phyloP scores from a whole-genome alignment of 35 echinoderm and acorn worm genomes.

The Patiria miniata region DNA sequence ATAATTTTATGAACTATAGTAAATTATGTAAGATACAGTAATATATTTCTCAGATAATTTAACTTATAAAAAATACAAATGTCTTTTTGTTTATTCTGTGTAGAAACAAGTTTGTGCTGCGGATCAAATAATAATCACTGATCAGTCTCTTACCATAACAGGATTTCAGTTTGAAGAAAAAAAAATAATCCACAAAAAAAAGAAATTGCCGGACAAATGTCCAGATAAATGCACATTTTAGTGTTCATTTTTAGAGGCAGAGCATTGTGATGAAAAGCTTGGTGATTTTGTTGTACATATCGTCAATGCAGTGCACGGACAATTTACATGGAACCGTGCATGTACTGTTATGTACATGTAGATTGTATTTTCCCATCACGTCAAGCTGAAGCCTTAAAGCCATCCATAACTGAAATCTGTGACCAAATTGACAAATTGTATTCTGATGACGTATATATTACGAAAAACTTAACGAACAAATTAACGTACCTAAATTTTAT shows the following conservation, averaged over 20 bases:
- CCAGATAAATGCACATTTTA: neutral
- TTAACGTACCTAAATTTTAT: neutral
- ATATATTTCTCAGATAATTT: constrained; percentile 33
- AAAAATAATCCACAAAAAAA: neutral
- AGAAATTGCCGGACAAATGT: neutral
- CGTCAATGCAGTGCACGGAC: no score
- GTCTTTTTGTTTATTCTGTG: constrained; percentile 19
- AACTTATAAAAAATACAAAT: constrained; percentile 15
- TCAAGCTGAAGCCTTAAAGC: no score
- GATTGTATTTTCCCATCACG: no score
- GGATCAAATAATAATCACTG: neutral
- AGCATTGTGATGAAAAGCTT: no score
- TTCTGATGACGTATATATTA: no score
- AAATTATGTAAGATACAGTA: constrained; percentile 27
- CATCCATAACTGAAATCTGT: no score
- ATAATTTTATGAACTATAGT: constrained; percentile 22
- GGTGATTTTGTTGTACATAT: no score
- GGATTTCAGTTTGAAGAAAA: neutral
- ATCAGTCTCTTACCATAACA: neutral
- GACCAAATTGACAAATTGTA: no score
- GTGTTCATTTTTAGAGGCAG: neutral
- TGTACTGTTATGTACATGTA: no score
- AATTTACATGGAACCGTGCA: no score
- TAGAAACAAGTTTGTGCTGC: neutral
- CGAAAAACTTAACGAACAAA: neutral